These are phyloP conservation scores for Hydroisotoma schaefferi DNA, from an alignment of 2,888 invertebrate species.

Conservation along the genomic window DNA sequence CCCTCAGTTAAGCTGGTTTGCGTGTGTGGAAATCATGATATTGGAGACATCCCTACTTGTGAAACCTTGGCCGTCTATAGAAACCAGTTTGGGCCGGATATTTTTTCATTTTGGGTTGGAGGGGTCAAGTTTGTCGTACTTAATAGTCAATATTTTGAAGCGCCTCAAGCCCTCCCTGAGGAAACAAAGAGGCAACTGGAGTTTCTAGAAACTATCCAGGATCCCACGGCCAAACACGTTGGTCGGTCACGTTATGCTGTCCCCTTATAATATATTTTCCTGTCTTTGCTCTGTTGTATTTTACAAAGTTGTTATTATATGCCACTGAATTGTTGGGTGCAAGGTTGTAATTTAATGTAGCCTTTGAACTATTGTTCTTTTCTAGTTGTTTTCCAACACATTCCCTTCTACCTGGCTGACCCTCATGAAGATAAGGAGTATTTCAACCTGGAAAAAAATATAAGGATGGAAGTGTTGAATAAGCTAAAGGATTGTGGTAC, in stretches of 20 bases:
- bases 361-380: constrained; percentile 1
- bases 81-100: constrained; percentile 55
- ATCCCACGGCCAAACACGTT: constrained; percentile 38
- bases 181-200: constrained; percentile 52
- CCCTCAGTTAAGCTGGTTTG: constrained; percentile 55
- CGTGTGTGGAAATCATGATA: constrained; percentile 58
- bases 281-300: background rate
- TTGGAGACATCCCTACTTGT: constrained; percentile 55
- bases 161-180: constrained; percentile 50
- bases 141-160: constrained; percentile 55
- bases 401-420: constrained; percentile 53
- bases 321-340: no score
- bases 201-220: constrained; percentile 52
- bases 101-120: constrained; percentile 55
- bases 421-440: constrained; percentile 51
- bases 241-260: no score
- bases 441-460: constrained; percentile 51
- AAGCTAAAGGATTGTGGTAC: constrained; percentile 52
- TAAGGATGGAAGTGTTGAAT: constrained; percentile 52
- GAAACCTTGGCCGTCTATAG: constrained; percentile 50
- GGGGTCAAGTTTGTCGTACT: constrained; percentile 56
- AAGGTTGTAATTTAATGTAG: no score
- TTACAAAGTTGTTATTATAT: no score
- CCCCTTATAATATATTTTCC: no score
- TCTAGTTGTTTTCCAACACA: constrained; percentile 55